Conservation (phyloP, 2,797 vertebrate species). For the Rhinatrema bivittatum region DNA sequence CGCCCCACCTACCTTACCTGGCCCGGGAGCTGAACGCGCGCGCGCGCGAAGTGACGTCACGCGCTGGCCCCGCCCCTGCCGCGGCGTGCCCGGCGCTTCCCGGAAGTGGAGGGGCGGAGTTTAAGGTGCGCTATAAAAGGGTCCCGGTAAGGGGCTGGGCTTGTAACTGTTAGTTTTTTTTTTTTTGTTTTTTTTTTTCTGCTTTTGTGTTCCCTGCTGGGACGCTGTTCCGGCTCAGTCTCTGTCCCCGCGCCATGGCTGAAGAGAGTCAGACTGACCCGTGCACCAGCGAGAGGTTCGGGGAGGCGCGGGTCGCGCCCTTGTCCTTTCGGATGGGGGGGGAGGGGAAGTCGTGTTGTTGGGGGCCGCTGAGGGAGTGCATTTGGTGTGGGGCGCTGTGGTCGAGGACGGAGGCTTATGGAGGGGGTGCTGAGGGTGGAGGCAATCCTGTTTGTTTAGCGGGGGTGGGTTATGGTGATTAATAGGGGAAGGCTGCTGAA, state of each 20-base stretch:
- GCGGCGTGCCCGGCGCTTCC: not conserved
- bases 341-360: not conserved
- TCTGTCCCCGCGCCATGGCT: slow-evolving; percentile 1
- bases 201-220: no score
- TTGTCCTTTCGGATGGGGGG: no score
- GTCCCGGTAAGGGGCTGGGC: no score
- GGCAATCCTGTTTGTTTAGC: slow-evolving; percentile 2
- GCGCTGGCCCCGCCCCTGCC: not conserved
- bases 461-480: not conserved
- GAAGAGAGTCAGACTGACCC: not conserved
- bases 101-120: no score
- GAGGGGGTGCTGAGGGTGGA: not conserved
- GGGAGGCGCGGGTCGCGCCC: no score
- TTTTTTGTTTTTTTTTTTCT: no score
- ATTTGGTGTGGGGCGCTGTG: not conserved
- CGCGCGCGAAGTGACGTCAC: slow-evolving; percentile 15
- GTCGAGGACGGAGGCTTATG: not conserved
- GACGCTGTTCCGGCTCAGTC: no score
- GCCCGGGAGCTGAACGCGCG: not conserved
- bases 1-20: no score
- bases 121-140: no score
- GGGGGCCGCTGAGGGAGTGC: not conserved
- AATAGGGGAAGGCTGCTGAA: not conserved
- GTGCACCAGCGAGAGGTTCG: not conserved
- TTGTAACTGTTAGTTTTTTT: no score